Evolutionary conservation across 1,140 invertebrate genomes (phyloP), one percentile per base, ranked within the genome.

Genomic region (Dreissena rostriformis): DNA sequence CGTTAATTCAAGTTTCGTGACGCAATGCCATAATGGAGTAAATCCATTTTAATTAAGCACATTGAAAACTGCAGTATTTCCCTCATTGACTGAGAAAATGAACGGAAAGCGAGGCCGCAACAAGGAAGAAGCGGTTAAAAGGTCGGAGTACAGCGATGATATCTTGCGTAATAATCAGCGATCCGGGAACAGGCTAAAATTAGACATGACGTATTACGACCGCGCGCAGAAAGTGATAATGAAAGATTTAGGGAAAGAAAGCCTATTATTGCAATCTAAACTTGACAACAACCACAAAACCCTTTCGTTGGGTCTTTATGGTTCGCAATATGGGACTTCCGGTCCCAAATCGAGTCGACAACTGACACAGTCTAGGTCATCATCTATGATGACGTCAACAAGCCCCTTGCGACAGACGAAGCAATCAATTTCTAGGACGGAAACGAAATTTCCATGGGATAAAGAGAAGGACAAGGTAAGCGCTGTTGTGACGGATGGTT

Each of bases 81-180:
- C 39, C 39, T 39, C 4, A 61, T 61, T 5, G 19, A 73, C 28
- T 4, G 24, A 19, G n/a, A 73, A 39, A 5, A 29, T 52, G 28
- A 73, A 49, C 49, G 17, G 49, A 2, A 29, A 52, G 11, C 28
- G 71, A 29, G 49, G 49, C 26, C 28, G 49, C 12, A 39, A 10
- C 15, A 49, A 73, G 51, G 71, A 82, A 51, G 22, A 49, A 49
- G 39, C 29, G 11, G 53, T 73, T 55, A 52, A 53, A n/a, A 70
- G 86, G 26, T 84, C 86, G n/a, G 86, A 88, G 76, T 88, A 81
- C 72, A 78, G 84, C 51, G 86, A 88, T 70, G 68, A 65, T 1
- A 74, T 88, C 28, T 39, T 88, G 15, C 80, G 84, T 11, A 76
- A 84, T 70, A 88, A 88, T 68, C 66, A 72, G 14, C 68, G 84